Conservation (phyloP, 2,888 invertebrate species). For the Neelides folsomi region DNA sequence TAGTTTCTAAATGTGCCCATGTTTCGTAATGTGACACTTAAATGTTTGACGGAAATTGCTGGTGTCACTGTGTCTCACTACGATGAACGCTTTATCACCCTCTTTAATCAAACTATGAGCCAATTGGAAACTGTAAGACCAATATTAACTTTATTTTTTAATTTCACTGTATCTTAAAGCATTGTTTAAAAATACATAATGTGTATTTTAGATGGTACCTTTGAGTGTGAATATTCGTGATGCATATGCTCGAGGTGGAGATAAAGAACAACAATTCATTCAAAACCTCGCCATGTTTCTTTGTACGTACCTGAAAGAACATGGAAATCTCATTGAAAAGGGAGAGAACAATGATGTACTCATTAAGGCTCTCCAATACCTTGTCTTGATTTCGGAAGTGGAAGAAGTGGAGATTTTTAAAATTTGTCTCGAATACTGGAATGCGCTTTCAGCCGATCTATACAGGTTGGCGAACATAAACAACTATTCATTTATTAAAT, state of each 20-base stretch:
- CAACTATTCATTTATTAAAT: not conserved
- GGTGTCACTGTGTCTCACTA: conserved; percentile 74
- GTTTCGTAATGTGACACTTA: conserved; percentile 94
- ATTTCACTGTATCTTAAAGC: not conserved
- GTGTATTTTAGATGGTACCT: conserved; percentile 59
- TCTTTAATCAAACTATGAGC: conserved; percentile 84
- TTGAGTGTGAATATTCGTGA: conserved; percentile 79
- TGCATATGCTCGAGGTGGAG: conserved; percentile 83
- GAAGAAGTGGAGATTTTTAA: conserved; percentile 99
- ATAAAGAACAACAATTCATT: conserved; percentile 97
- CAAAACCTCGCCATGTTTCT: conserved; percentile 95
- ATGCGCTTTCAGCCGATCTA: conserved; percentile 76
- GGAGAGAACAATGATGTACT: conserved; percentile 61
- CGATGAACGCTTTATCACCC: conserved; percentile 77
- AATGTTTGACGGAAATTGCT: conserved; percentile 96
- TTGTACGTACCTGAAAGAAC: conserved; percentile 91
- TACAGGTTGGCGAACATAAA: conserved; percentile 58
- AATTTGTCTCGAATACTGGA: conserved; percentile 99
- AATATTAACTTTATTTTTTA: not conserved
- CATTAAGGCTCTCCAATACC: conserved; percentile 69
- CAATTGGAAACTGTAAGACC: conserved; percentile 57
- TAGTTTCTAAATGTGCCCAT: conserved; percentile 90
- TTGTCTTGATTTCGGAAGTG: conserved; percentile 88
- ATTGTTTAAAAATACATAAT: not conserved
- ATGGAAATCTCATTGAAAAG: conserved; percentile 75